Conservation (phyloP, 2,888 invertebrate species). For the Acanthosepion lycidas region DNA sequence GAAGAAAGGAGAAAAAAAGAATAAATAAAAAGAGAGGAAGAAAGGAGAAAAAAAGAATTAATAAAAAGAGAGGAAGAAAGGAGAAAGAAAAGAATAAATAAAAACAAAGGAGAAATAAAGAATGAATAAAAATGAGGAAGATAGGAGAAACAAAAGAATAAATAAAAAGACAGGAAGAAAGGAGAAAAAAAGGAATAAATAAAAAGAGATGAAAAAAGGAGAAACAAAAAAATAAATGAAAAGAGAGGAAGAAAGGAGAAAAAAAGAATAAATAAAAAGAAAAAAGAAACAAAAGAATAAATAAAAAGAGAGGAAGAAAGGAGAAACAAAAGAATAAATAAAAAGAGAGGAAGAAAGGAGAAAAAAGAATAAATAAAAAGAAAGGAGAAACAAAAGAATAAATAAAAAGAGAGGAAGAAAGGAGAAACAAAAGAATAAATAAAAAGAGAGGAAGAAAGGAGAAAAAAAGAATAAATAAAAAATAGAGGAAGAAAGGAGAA, state of each 20-base stretch:
- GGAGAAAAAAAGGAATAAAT: background rate
- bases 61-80: background rate
- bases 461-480: background rate
- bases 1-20: background rate
- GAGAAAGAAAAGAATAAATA: too few relatives aligned
- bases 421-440: background rate
- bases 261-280: background rate
- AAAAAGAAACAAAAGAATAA: background rate
- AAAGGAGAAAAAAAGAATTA: background rate
- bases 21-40: background rate
- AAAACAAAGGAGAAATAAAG: background rate
- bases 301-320: background rate
- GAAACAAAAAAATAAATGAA: background rate
- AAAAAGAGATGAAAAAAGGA: background rate
- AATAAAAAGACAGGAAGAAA: background rate
- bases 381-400: background rate
- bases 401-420: background rate
- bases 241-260: background rate
- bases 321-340: background rate
- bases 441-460: background rate
- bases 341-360: background rate
- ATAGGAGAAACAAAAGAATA: background rate
- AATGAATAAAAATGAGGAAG: background rate
- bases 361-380: background rate
- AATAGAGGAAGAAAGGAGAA: background rate